Base-by-base conservation (phyloP, 2,797 vertebrate species). In the Macroramphosus scolopax region DNA sequence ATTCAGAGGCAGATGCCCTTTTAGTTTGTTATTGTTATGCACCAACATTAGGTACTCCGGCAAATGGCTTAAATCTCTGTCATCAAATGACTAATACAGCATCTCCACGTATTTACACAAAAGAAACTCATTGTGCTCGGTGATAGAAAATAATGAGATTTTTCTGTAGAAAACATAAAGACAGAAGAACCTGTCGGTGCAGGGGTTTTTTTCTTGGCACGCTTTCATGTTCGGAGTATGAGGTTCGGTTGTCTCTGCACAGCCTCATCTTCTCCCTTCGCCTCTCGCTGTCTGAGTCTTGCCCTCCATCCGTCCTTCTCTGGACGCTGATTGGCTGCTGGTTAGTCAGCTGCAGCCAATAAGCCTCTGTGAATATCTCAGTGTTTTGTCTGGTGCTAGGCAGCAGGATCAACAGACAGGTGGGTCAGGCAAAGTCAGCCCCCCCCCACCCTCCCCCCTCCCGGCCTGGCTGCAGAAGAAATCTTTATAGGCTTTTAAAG, bases 311-410 rank as follows among this genome's bases (percentile, higher is more conserved):
- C 77, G 75, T 87, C 81, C 80, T 74, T 82, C 77, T 62, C 88
- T 82, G 78, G 55, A 75, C 62, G 55, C 88, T 82, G 77, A 90
- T 89, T 92, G 84, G 92, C 87, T 89, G 84, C 75, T 76, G 88
- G 84, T 82, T 84, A 90, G 92, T 91, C 91, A 90, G 91, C 92
- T 89, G 90, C 90, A 89, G 88, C 92, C 93, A 95, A 93, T 96
- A 79, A 89, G 91, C 84, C 81, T 71, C 75, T 80, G 88, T 85
- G 87, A 91, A 92, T 91, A 88, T 89, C 88, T 90, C 87, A 88
- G 90, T 94, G 92, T 94, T 94, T 93, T 91, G 92, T 94, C 94
- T 96, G 92, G 93, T 92, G 89, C 92, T 90, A 88, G 89, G 92
- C 93, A 93, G 90, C 87, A 80, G 84, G 88, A 92, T 91, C 93